phyloP scores from a whole-genome alignment of 2,797 vertebrate species.

The Borostomias antarcticus region DNA sequence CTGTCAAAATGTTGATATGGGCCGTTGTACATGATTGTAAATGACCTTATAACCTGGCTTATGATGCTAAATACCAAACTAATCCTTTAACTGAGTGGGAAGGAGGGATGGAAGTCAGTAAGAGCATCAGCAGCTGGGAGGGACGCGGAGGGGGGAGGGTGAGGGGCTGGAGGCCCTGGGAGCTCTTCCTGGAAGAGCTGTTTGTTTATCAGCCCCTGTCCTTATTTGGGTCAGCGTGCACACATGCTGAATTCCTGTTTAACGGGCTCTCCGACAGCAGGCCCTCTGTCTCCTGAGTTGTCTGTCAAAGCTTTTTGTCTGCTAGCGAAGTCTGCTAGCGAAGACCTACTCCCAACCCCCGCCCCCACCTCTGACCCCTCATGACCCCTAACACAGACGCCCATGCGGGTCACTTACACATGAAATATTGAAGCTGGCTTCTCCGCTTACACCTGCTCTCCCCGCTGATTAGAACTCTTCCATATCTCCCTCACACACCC shows the following conservation, averaged over 20 bases:
- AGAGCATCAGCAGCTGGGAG: too few relatives aligned
- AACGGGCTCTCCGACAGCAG: too few relatives aligned
- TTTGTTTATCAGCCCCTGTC: not conserved
- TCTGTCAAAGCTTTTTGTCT: too few relatives aligned
- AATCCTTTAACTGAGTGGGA: too few relatives aligned
- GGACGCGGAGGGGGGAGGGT: not conserved
- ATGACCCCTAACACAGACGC: conserved; percentile 11
- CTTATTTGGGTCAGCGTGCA: not conserved
- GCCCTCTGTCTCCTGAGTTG: not conserved
- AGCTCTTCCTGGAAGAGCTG: not conserved
- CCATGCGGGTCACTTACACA: conserved; percentile 4
- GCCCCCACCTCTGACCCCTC: not conserved
- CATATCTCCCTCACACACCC: conserved; percentile 1
- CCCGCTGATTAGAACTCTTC: conserved; percentile 6
- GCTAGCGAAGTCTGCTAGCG: too few relatives aligned
- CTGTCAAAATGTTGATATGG: too few relatives aligned
- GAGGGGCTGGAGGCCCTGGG: too few relatives aligned
- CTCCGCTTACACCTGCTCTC: conserved; percentile 23
- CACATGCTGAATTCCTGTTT: not conserved
- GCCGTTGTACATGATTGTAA: too few relatives aligned
- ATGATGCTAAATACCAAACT: too few relatives aligned
- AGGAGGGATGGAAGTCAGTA: too few relatives aligned
- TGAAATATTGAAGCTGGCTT: conserved; percentile 30
- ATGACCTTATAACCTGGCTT: too few relatives aligned
- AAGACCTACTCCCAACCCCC: not conserved